phyloP scores from a whole-genome alignment of 2,797 vertebrate genomes.

The Arrhamphus sclerolepis region DNA sequence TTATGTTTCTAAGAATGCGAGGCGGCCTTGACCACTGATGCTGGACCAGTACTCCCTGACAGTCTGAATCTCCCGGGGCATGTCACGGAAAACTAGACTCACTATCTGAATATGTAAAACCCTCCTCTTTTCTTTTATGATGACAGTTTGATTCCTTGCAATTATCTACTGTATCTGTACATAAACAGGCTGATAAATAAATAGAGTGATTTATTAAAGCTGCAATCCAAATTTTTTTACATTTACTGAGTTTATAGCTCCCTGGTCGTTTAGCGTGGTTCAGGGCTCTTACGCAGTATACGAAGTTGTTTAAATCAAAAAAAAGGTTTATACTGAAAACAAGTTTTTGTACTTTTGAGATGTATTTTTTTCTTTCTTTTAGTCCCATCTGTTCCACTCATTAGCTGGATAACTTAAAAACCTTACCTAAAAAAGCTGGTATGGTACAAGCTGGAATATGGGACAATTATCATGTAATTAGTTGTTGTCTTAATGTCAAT shows the following conservation, averaged over 20 bases:
- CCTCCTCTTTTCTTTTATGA: neutral
- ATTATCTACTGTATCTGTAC: conserved; percentile 44
- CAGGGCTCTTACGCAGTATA: too few relatives aligned
- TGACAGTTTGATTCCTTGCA: conserved; percentile 36
- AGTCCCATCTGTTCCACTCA: neutral
- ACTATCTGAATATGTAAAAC: conserved; percentile 49
- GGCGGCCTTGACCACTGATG: conserved; percentile 79
- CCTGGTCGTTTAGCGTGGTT: too few relatives aligned
- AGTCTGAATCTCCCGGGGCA: conserved; percentile 32
- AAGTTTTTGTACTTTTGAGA: neutral
- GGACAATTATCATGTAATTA: neutral
- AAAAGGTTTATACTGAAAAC: neutral
- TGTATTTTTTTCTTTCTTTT: too few relatives aligned
- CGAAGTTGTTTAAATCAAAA: neutral
- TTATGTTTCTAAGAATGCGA: conserved; percentile 81
- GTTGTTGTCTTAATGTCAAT: conserved; percentile 1
- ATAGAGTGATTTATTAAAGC: conserved; percentile 48
- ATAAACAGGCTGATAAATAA: conserved; percentile 57
- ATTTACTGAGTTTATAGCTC: conserved; percentile 4
- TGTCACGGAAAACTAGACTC: conserved; percentile 47
- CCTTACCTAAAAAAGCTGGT: too few relatives aligned
- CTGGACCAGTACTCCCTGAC: conserved; percentile 76
- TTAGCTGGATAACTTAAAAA: neutral
- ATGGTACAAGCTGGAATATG: conserved; percentile 1
- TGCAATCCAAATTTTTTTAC: conserved; percentile 16